A percentile compares a stretch with the other conserved stretches of the same genome.
Conservation (phyloP, 30 jellyfish, hydroid and myxozoan species). For the Aurelia sp. region DNA sequence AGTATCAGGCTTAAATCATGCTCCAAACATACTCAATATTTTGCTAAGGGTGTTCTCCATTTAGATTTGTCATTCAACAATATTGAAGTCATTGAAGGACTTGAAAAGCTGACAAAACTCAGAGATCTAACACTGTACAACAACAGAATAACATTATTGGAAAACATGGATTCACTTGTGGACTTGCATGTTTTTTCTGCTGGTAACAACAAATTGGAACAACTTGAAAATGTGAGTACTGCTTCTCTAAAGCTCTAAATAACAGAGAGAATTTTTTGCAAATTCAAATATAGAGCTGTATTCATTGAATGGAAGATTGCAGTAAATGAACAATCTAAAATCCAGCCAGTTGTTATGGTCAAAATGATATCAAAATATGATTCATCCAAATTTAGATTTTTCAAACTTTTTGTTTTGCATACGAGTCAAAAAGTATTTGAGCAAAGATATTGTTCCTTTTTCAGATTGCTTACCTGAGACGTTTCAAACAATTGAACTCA, state of each 20-base stretch:
- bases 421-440: neutral
- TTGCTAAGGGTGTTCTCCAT: neutral
- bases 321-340: too few relatives aligned
- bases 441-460: neutral
- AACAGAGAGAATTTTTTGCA: too few relatives aligned
- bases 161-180: conserved; percentile 78
- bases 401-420: too few relatives aligned
- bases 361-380: too few relatives aligned
- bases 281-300: too few relatives aligned
- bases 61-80: conserved; percentile 94
- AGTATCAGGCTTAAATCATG: too few relatives aligned
- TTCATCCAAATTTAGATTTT: too few relatives aligned
- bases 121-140: conserved; percentile 86
- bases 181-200: conserved; percentile 85
- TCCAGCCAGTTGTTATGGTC: too few relatives aligned
- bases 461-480: conserved; percentile 79
- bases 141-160: conserved; percentile 73
- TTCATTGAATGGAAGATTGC: too few relatives aligned
- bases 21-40: too few relatives aligned
- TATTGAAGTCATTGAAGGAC: conserved; percentile 92
- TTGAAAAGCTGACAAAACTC: conserved; percentile 76
- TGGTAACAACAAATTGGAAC: conserved; percentile 84
- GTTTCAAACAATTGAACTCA: conserved; percentile 72
- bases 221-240: conserved; percentile 75
- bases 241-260: too few relatives aligned